Evolutionary conservation across 1,140 invertebrate genomes (phyloP), one percentile per base, ranked within the genome.

Genomic region (Copidosoma floridanum): DNA sequence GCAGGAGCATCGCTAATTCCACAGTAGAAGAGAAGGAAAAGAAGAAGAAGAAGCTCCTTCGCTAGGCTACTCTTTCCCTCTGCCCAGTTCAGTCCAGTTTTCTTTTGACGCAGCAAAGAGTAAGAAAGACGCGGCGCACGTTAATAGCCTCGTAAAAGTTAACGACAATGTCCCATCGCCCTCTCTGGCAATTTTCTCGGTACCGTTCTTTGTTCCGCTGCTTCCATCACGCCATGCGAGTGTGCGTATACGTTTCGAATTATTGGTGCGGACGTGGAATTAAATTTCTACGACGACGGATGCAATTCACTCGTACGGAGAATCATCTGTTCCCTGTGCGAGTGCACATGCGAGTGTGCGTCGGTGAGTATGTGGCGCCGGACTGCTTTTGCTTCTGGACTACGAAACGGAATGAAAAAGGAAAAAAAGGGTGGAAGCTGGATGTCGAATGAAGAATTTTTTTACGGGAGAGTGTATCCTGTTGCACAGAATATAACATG

Each of bases 121-220:
- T n/a, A n/a, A n/a, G n/a, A n/a, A n/a, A n/a, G 68, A 70, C 62
- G 65, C 68, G 69, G 69, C 61, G 66, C 70, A 74, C 75, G 73
- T 80, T 80, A 79, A 80, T 76, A 73, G 69, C 73, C 58, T 78
- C 78, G 72, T 80, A 79, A 79, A 80, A 78, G 75, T 79, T 78
- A 78, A 80, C 76, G 76, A 79, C 77, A 78, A 77, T 77, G 77
- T 78, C 70, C 75, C 70, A 70, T 64, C 56, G 29, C 37, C 24
- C 21, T 23, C 46, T 27, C n/a, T 8, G 27, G 11, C 23, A 14
- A 2, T 18, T 50, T 6, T 12, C n/a, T 29, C n/a, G 10, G 1
- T 53, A 12, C 24, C 24, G 14, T 18, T 27, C 48, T 24, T 21
- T 24, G 23, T 3, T 44, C 27, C 29, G 2, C 44, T 26, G 29